phyloP scores from a whole-genome alignment of 2,888 invertebrate genomes.

The Stramonita haemastoma region DNA sequence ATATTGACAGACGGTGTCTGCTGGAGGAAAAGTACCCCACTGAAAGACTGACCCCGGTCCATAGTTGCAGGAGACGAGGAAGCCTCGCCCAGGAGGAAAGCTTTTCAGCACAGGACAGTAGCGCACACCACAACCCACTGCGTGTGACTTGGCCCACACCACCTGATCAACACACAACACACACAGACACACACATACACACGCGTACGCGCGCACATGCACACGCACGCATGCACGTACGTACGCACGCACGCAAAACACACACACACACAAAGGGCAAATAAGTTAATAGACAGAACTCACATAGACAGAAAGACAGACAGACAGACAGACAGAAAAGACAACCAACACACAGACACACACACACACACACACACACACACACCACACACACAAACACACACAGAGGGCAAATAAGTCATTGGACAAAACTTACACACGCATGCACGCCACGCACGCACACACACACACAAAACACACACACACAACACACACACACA shows the following conservation, averaged over 20 bases:
- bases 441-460: background rate
- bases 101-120: background rate
- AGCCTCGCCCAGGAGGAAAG: background rate
- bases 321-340: too few relatives aligned
- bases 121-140: constrained; percentile 20
- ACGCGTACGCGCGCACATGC: background rate
- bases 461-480: too few relatives aligned
- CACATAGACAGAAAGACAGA: too few relatives aligned
- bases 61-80: constrained; percentile 27
- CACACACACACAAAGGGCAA: too few relatives aligned
- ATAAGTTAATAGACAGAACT: too few relatives aligned
- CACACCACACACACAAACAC: too few relatives aligned
- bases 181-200: background rate
- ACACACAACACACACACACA: too few relatives aligned
- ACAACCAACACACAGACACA: too few relatives aligned
- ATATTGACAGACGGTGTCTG: background rate
- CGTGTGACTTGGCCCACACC: constrained; percentile 32
- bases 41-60: constrained; percentile 26
- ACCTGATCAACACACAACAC: constrained; percentile 9
- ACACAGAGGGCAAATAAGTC: too few relatives aligned
- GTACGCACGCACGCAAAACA: background rate
- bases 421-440: too few relatives aligned
- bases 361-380: too few relatives aligned
- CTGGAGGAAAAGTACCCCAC: background rate
- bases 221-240: background rate